Conservation (phyloP, 2,113 vertebrate genomes). For the Trichechus manatus region DNA sequence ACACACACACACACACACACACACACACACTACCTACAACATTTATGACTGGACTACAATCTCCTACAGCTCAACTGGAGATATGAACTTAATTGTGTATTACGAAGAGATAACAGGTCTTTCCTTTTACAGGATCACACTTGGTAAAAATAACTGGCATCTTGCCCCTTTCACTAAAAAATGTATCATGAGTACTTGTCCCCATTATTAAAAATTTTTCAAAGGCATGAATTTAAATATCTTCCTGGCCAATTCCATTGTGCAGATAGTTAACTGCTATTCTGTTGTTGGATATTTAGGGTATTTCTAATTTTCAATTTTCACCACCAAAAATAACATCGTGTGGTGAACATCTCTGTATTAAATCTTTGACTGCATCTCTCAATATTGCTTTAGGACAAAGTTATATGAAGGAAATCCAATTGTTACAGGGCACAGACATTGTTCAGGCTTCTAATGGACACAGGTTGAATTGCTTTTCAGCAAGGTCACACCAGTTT, state of each 20-base stretch:
- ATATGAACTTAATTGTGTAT: background rate
- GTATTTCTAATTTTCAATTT: background rate
- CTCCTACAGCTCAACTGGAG: background rate
- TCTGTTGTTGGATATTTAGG: background rate
- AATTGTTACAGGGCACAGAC: background rate
- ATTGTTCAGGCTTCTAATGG: background rate
- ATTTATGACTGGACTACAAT: background rate
- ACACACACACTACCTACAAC: background rate
- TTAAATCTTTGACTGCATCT: background rate
- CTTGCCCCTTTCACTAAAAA: background rate
- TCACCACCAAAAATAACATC: background rate
- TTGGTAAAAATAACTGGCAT: background rate
- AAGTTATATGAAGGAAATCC: background rate
- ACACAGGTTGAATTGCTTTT: background rate
- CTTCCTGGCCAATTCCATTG: background rate
- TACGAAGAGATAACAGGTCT: background rate
- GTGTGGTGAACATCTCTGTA: background rate
- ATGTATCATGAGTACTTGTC: background rate
- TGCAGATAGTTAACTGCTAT: background rate
- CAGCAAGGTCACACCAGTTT: background rate
- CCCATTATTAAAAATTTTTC: background rate
- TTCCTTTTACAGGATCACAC: background rate
- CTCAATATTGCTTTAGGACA: background rate
- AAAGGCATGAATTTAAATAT: constrained; percentile 11
- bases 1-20: background rate